Percentiles rank a stretch among this genome's conserved stretches.
phyloP scores from a whole-genome alignment of 2,888 invertebrate species.

The Monoplex corrugatus region DNA sequence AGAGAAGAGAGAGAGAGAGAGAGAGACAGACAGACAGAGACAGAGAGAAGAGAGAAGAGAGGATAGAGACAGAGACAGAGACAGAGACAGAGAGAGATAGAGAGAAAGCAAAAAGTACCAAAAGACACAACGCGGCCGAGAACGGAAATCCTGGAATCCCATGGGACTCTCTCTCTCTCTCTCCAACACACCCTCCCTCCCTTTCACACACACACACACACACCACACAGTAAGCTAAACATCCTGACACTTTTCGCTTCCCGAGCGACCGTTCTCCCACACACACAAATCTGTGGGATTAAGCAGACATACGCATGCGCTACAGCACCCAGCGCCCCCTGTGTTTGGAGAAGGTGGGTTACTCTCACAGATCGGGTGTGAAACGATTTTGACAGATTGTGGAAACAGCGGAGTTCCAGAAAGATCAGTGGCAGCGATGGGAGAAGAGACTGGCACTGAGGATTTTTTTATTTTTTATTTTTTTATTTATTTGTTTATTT shows the following conservation, averaged over 20 bases:
- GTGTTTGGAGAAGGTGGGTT: slow-evolving; percentile 43
- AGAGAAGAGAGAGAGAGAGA: not conserved
- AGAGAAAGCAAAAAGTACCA: not conserved
- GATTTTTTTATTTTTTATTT: too few species aligned
- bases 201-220: too few species aligned
- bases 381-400: slow-evolving; percentile 27
- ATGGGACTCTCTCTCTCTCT: not conserved
- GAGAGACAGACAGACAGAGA: not conserved
- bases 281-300: slow-evolving; percentile 23
- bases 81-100: not conserved
- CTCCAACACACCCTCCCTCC: not conserved
- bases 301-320: not conserved
- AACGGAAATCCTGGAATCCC: not conserved
- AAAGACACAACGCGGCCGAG: not conserved
- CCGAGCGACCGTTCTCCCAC: too few species aligned
- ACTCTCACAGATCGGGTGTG: slow-evolving; percentile 41
- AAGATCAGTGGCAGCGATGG: too few species aligned
- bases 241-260: too few species aligned
- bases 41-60: not conserved
- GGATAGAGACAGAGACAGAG: not conserved
- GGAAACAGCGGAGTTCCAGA: too few species aligned
- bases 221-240: too few species aligned
- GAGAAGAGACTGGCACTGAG: not conserved
- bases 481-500: too few species aligned
- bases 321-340: slow-evolving; percentile 33